Evolutionary conservation across 1,140 invertebrate species (phyloP).

Genomic region (Antheraea pernyi): DNA sequence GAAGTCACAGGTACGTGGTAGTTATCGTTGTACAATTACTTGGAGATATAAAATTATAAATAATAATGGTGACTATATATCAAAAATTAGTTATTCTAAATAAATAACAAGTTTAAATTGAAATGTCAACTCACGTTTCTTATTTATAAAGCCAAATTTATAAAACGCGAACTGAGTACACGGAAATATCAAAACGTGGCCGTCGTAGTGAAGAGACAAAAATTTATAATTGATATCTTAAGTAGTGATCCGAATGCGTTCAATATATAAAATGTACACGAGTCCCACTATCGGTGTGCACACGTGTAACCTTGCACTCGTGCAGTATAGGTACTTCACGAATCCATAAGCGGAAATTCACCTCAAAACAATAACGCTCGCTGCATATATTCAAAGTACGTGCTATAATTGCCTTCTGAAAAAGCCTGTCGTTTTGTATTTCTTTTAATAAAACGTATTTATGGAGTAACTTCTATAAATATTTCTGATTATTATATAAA

Average conservation of each 20-base stretch:
- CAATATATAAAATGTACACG: constrained; percentile 39
- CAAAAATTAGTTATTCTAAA: not conserved
- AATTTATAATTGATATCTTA: constrained; percentile 14
- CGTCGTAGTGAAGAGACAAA: not conserved
- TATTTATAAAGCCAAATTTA: not conserved
- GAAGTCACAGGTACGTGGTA: no score
- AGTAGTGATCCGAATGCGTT: constrained; percentile 33
- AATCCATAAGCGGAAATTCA: constrained; percentile 29
- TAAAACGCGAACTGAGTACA: not conserved
- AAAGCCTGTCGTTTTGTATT: not conserved
- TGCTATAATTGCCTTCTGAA: not conserved
- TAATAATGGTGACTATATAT: not conserved
- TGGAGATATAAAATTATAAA: no score
- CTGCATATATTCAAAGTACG: not conserved
- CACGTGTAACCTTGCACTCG: constrained; percentile 54
- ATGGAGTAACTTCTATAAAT: no score
- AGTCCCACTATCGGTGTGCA: constrained; percentile 42
- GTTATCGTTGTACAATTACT: no score
- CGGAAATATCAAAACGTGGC: constrained; percentile 18
- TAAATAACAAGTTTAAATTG: not conserved
- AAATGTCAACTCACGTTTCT: not conserved
- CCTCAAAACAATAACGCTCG: not conserved
- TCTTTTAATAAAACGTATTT: no score
- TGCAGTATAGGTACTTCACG: not conserved
- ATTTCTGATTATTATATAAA: no score